Evolutionary conservation across 2,888 invertebrate genomes (phyloP).

Genomic region (Lordiphosa andalusiaca): DNA sequence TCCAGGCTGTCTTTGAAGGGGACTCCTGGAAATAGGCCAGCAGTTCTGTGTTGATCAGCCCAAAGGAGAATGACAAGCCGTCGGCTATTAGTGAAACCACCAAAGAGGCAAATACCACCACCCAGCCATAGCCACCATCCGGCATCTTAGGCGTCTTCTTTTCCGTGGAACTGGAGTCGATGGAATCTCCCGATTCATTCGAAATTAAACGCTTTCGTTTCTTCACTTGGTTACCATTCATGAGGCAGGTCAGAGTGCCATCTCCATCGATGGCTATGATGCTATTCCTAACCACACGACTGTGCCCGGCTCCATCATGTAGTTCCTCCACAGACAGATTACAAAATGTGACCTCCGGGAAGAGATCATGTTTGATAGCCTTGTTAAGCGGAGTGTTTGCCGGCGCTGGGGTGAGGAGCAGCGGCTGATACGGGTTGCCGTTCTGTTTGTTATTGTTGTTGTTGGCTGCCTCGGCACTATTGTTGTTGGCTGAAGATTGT

Average conservation of each 20-base stretch:
- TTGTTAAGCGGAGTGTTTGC: slow-evolving; percentile 69
- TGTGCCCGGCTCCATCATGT: slow-evolving; percentile 43
- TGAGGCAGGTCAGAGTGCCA: slow-evolving; percentile 37
- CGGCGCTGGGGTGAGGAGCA: slow-evolving; percentile 46
- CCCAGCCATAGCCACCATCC: slow-evolving; percentile 80
- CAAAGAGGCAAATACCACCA: slow-evolving; percentile 91
- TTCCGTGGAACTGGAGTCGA: slow-evolving; percentile 76
- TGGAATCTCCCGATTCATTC: slow-evolving; percentile 79
- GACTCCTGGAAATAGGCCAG: slow-evolving; percentile 89
- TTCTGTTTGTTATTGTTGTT: slow-evolving; percentile 40
- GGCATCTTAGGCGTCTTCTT: slow-evolving; percentile 80
- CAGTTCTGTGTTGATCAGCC: slow-evolving; percentile 91
- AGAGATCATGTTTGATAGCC: slow-evolving; percentile 76
- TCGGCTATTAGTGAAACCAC: slow-evolving; percentile 94
- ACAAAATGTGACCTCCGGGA: slow-evolving; percentile 80
- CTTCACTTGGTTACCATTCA: slow-evolving; percentile 54
- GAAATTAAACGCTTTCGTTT: slow-evolving; percentile 77
- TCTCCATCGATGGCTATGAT: slow-evolving; percentile 62
- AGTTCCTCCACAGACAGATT: slow-evolving; percentile 75
- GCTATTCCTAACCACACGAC: slow-evolving; percentile 59
- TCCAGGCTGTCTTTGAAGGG: slow-evolving; percentile 93
- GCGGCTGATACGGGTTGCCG: slow-evolving; percentile 54
- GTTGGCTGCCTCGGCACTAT: slow-evolving; percentile 23
- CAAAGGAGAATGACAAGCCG: slow-evolving; percentile 96
- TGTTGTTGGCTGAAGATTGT: slow-evolving; percentile 19